Evolutionary conservation across 2,113 vertebrate species (phyloP).

Genomic region (Pongo abelii): DNA sequence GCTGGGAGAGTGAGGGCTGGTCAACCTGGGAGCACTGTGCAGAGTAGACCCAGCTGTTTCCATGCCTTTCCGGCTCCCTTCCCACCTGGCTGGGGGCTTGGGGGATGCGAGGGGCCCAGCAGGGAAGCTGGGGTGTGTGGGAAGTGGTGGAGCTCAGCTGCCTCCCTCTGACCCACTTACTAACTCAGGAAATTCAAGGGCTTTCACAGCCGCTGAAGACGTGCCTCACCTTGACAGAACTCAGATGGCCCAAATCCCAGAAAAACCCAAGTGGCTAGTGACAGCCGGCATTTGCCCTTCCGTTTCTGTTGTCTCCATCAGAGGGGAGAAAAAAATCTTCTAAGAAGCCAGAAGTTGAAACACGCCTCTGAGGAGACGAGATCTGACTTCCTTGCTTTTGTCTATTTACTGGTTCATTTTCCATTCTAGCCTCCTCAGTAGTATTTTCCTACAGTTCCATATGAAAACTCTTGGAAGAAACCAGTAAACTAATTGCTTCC

Average conservation of each 20-base stretch:
- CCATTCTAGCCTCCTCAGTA: neutral
- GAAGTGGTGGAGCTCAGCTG: neutral
- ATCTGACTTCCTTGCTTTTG: neutral
- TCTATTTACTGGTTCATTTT: neutral
- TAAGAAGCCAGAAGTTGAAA: neutral
- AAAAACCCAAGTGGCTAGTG: neutral
- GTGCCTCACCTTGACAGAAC: slow-evolving; percentile 6
- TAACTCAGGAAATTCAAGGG: neutral
- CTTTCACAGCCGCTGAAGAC: slow-evolving; percentile 4
- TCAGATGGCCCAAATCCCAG: neutral
- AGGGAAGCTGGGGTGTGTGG: neutral
- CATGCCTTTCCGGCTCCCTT: neutral
- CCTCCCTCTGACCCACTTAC: neutral
- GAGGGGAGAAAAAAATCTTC: neutral
- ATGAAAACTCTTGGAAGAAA: slow-evolving; percentile 24
- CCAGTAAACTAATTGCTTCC: neutral
- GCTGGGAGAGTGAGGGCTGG: neutral
- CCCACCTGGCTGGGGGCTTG: neutral
- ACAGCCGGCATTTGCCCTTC: neutral
- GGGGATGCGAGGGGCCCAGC: neutral
- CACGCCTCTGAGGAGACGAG: rapidly evolving
- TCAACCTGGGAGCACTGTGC: neutral
- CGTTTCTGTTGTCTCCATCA: neutral
- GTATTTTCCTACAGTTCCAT: neutral
- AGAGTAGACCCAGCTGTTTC: slow-evolving; percentile 17